Base-by-base conservation (phyloP, 2,797 vertebrate species). In the Phyllotis vaccarum region DNA sequence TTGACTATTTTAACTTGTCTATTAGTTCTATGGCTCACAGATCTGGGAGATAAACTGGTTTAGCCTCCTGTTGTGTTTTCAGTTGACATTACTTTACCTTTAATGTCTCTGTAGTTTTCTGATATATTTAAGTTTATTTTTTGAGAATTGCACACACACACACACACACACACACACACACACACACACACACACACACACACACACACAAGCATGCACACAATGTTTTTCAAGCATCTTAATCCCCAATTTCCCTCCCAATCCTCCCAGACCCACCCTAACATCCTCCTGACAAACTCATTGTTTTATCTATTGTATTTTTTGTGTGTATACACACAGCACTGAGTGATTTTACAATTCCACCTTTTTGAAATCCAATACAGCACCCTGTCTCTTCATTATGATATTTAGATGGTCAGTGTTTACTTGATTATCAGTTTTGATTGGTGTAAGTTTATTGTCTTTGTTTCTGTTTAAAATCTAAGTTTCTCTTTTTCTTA, bases 1-100 rank as follows among this genome's bases (percentile, higher is more conserved):
- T 79, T 92, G 78, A 94, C 43, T 92, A 66, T 82, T 90, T 75
- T 46, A 78, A 58, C 22, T 66, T 60, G 3, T 76, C 76, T 93
- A 75, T 60, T 89, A 86, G 68, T 29, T 79, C 12, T 3, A 10
- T 72, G 19, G 17, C 21, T 92, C 22, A 9, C 89, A 34, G 60
- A 89, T 68, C 27, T 78, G 87, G 49, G 19, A 72, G 52, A 52
- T 17, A 9, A 93, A 5, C 56, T 29, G 40, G 11, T 74, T 52
- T 8, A 89, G 56, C 9, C 60, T 80, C 54, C 37, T 29, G 54
- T 62, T 37, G 40, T 75, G 19, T 43, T 89, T 89, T 82, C 56
- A 24, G 19, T 22, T n/a, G 81, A 46, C 6, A 58, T 75, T 46
- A 76, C 58, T 96, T 81, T 58, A 70, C 62, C 83, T 90, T 74